phyloP scores from a whole-genome alignment of 2,797 vertebrate genomes.

The Peromyscus nudipes region DNA sequence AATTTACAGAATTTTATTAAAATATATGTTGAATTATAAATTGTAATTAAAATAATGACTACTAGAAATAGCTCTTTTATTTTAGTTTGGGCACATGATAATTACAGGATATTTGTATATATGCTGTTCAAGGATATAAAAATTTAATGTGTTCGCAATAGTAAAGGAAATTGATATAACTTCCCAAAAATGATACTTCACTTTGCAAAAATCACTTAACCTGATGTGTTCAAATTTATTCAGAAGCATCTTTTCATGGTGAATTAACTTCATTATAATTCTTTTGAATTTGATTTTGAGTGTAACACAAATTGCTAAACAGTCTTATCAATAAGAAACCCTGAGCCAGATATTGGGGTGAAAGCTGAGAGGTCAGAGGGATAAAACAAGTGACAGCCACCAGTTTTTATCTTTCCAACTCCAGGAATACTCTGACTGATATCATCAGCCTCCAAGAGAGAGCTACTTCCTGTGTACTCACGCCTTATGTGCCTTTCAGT shows the following conservation, averaged over 20 bases:
- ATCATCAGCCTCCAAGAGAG: too few species aligned
- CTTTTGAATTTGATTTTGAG: background rate
- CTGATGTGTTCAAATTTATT: background rate
- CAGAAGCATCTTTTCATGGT: background rate
- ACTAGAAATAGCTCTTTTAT: background rate
- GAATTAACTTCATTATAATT: background rate
- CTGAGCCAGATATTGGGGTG: too few species aligned
- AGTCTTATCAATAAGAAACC: too few species aligned
- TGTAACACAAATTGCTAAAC: background rate
- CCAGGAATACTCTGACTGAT: too few species aligned
- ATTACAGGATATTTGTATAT: background rate
- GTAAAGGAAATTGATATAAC: background rate
- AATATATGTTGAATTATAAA: conserved; percentile 1
- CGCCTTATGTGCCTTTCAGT: too few species aligned
- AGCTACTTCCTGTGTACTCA: too few species aligned
- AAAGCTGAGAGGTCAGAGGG: too few species aligned
- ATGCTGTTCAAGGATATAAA: background rate
- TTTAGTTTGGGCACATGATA: background rate
- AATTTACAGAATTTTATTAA: conserved; percentile 21
- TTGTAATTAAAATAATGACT: background rate
- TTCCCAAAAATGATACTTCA: background rate
- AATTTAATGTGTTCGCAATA: background rate
- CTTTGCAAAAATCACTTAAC: background rate
- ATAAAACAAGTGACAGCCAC: too few species aligned
- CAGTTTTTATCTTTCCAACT: too few species aligned